These are phyloP conservation scores for Pedicia rivosa DNA, from an alignment of 2,888 invertebrate species.

Conservation along the genomic window DNA sequence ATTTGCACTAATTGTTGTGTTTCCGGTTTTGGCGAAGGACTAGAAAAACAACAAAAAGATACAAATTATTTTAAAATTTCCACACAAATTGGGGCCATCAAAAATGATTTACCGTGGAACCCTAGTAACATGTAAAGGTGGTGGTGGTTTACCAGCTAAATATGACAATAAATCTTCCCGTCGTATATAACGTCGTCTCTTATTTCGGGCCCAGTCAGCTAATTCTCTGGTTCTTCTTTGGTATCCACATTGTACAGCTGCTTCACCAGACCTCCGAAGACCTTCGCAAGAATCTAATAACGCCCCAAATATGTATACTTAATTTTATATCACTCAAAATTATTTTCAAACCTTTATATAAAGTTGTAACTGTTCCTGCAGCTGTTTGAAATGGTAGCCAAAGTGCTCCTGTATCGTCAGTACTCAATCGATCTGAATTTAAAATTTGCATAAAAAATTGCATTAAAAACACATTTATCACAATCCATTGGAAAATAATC, in stretches of 20 bases:
- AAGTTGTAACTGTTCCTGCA: conserved; percentile 56
- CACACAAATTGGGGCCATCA: not conserved
- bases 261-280: conserved; percentile 47
- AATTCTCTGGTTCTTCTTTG: conserved; percentile 59
- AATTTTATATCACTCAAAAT: too few relatives aligned
- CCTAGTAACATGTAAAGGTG: conserved; percentile 35
- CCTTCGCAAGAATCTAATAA: conserved; percentile 62
- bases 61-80: not conserved
- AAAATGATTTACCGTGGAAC: conserved; percentile 10
- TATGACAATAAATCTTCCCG: conserved; percentile 62
- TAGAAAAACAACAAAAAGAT: conserved; percentile 18
- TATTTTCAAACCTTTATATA: conserved; percentile 51
- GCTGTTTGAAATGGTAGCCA: conserved; percentile 70
- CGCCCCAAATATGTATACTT: too few relatives aligned
- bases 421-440: conserved; percentile 42
- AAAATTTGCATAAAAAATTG: too few relatives aligned
- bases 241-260: conserved; percentile 53
- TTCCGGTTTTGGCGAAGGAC: conserved; percentile 36
- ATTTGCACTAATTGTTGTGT: conserved; percentile 25
- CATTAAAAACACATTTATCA: too few relatives aligned
- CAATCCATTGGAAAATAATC: too few relatives aligned
- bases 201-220: conserved; percentile 59
- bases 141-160: conserved; percentile 53
- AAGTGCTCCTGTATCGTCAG: conserved; percentile 41
- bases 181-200: conserved; percentile 49